phyloP scores from a whole-genome alignment of 1,140 invertebrate genomes.

The Lamellibrachia luymesi region DNA sequence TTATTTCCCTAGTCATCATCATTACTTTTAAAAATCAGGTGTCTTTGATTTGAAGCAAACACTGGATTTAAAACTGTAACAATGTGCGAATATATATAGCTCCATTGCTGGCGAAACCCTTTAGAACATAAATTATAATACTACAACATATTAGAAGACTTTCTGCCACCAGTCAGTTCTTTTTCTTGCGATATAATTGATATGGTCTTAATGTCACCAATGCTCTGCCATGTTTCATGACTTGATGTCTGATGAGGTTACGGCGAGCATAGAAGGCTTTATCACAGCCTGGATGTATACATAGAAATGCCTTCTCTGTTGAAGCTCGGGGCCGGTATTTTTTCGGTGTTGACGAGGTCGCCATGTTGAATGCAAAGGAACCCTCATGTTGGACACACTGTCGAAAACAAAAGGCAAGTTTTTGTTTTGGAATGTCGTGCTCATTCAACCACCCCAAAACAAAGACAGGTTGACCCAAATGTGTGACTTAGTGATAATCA shows the following conservation, averaged over 20 bases:
- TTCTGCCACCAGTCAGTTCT: background rate
- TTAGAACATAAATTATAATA: background rate
- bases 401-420: conserved; percentile 1
- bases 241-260: conserved; percentile 18
- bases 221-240: conserved; percentile 18
- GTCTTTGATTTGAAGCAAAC: background rate
- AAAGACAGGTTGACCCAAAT: background rate
- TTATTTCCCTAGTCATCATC: too few relatives aligned
- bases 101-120: background rate
- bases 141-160: background rate
- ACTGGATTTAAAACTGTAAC: background rate
- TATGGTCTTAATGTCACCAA: background rate
- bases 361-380: background rate
- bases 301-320: background rate
- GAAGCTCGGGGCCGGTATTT: background rate
- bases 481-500: background rate
- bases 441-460: background rate
- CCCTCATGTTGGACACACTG: background rate
- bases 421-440: background rate
- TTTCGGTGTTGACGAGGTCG: background rate
- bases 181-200: background rate
- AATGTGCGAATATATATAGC: background rate
- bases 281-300: conserved; percentile 16
- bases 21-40: too few relatives aligned
- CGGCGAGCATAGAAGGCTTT: conserved; percentile 21